Evolutionary conservation across 2,797 vertebrate species (phyloP), one percentile per base, ranked within the genome.

Genomic region (Adrianichthys oophorus): DNA sequence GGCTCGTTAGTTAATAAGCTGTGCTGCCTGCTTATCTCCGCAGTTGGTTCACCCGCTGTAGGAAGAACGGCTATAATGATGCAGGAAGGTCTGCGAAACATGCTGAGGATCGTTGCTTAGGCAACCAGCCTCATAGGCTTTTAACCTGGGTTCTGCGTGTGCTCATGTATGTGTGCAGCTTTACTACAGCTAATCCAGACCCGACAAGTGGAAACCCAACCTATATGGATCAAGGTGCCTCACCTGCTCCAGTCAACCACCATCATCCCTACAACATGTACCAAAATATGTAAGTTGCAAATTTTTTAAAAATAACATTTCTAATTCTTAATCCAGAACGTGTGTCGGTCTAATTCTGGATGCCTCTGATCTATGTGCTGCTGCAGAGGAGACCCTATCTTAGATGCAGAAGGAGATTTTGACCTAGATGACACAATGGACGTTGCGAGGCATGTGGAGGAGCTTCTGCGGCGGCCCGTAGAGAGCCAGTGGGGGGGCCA

Each of bases 371-470:
- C 46, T 77, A 18, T 72, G 58, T 74, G 46, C 59, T 24, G 52
- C 56, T 54, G 54, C 87, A 98, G 97, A 81, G 89, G 89, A 0
- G 97, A 98, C 76, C 71, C 95, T 0, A 95, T 97, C 85, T 79
- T 99, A 82, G 97, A 98, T 51, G 83, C 92, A 0, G 96, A 98
- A 1, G 95, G 95, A 1, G 96, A 99, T 56, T 99, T 98, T 0
- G 96, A 98, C 82, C 91, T 98, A 69, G 97, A 98, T 0, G 97
- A 98, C 87, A 98, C 95, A 42, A 97, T 99, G 91, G 97, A 98
- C 0, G 97, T 99, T 80, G 97, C 97, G 0, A 85, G 96, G 45
- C 96, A 97, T 0, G 97, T 98, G 48, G 96, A 98, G 79, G 96
- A 98, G 74, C 92, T 98, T 48, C 91, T 98, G 12, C 93, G 97